A percentile compares a stretch with the other conserved stretches of the same genome.
Conservation (phyloP, 2,797 vertebrate genomes). For the Characodon lateralis region DNA sequence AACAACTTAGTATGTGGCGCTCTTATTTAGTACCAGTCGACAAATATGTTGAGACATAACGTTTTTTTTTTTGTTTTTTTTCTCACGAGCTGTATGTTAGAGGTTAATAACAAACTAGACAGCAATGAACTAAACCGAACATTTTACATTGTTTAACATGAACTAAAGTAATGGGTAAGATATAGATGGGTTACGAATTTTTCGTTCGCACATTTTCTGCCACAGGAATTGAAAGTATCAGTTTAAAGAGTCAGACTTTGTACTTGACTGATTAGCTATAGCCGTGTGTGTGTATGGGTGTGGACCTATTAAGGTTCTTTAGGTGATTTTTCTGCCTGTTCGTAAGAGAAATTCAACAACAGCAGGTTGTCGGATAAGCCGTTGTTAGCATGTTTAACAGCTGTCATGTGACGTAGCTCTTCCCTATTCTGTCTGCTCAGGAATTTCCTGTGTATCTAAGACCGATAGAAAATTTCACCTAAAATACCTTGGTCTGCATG, state of each 20-base stretch:
- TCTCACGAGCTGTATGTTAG: background rate
- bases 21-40: background rate
- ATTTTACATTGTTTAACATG: slow-evolving; percentile 5
- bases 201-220: slow-evolving; percentile 1
- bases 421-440: slow-evolving; percentile 23
- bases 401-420: slow-evolving; percentile 55
- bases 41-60: background rate
- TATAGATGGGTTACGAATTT: background rate
- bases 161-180: background rate
- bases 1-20: background rate
- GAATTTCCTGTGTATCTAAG: slow-evolving; percentile 37
- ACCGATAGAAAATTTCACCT: background rate
- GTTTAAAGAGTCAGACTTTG: slow-evolving; percentile 37
- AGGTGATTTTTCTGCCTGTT: slow-evolving; percentile 12
- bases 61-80: background rate
- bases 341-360: background rate
- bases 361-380: slow-evolving; percentile 21
- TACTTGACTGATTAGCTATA: slow-evolving; percentile 14
- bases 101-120: slow-evolving; percentile 19
- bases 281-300: slow-evolving; percentile 11
- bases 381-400: slow-evolving; percentile 42
- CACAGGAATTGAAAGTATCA: background rate
- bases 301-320: slow-evolving; percentile 28
- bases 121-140: background rate
- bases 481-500: too few relatives aligned